Conservation (phyloP, 2,888 invertebrate species). For the Bimastos eiseni region DNA sequence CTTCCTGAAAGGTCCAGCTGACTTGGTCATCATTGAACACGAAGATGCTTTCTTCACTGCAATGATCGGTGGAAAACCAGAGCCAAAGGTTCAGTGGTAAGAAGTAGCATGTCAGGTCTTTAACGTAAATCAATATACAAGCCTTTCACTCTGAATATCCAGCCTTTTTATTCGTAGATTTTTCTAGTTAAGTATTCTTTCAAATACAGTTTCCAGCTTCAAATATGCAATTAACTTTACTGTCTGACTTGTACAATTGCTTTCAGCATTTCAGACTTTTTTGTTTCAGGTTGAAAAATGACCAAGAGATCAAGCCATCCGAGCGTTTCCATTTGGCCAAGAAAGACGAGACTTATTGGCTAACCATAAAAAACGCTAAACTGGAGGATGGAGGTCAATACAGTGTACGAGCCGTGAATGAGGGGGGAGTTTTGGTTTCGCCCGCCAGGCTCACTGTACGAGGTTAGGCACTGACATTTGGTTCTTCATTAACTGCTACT, state of each 20-base stretch:
- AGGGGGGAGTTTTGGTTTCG: neutral
- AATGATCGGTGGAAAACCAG: neutral
- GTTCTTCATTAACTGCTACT: neutral
- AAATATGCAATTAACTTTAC: too few relatives aligned
- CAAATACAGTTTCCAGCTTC: too few relatives aligned
- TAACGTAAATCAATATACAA: neutral
- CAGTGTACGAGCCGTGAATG: neutral
- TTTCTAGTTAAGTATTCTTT: neutral
- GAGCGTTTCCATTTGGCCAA: neutral
- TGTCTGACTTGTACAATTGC: neutral
- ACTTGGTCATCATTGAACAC: neutral
- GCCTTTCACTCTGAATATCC: neutral
- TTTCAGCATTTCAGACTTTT: neutral
- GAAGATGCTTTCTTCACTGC: neutral
- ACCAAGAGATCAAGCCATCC: neutral
- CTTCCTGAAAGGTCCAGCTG: neutral
- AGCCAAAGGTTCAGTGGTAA: neutral
- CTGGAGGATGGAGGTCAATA: neutral
- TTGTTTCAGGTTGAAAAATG: conserved; percentile 1
- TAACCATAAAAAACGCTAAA: neutral
- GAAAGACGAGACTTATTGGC: neutral
- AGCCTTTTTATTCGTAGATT: neutral
- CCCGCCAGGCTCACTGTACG: neutral
- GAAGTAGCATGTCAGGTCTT: neutral
- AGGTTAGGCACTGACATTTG: neutral